Base-by-base conservation (phyloP, 1,140 invertebrate species). In the Drosophila baimaii region DNA sequence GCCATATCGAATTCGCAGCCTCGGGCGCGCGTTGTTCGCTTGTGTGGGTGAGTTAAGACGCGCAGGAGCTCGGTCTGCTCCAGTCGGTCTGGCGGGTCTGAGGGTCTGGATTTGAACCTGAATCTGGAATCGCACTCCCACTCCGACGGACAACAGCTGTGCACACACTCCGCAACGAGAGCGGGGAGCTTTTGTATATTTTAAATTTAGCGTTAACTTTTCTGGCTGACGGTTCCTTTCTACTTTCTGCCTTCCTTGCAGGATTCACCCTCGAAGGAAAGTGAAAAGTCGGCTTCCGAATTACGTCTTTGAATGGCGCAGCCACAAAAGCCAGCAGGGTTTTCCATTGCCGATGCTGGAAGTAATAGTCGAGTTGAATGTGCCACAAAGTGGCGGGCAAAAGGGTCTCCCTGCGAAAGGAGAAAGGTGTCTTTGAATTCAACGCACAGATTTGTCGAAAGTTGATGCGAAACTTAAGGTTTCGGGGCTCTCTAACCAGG, bases 181-280 rank as follows among this genome's bases (percentile, higher is more conserved):
- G 54, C 37, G 8, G 51, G 41, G 66, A 15, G 57, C 41, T 64
- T 84, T 84, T 84, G 81, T 84, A 29, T 47, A 71, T 57, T 62
- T 86, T 70, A 86, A 85, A 85, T 85, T 85, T 86, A 81, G 81
- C 81, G 82, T 85, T 55, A 85, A 86, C 82, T 78, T 80, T 49
- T 13, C 43, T 49, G 41, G 51, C 57, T 66, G 49, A 12, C 37
- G 54, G 46, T 31, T 43, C 39, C 43, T 27, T 63, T 59, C 15
- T 49, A 31, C 41, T 52, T 17, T 37, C 9, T 46, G 27, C 69
- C 15, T 62, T 57, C 41, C 69, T 61, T 39, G 12, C 58, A 68
- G 66, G 81, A 77, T 57, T 80, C 68, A 71, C 44, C 59, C 71
- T 64, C 47, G 49, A 78, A 66, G 82, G 39, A 84, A 85, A 84